Evolutionary conservation across 64 coral and sea anemone species (phyloP).

Genomic region (Dendrophyllia cribrosa): DNA sequence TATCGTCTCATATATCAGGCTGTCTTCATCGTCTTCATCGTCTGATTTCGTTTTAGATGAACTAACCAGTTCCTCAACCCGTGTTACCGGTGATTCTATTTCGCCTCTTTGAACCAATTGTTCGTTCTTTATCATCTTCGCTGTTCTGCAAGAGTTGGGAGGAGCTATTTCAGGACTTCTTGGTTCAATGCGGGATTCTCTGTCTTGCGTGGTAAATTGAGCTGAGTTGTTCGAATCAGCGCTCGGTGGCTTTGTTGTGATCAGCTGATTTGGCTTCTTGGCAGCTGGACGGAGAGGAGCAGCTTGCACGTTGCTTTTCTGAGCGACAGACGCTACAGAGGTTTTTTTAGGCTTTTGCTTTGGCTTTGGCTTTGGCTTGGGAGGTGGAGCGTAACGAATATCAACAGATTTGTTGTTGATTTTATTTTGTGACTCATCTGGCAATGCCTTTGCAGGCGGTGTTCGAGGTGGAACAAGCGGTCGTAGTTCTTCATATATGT

Average conservation of each 20-base stretch:
- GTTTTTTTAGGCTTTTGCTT: not conserved
- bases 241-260: not conserved
- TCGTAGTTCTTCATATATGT: not conserved
- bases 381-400: not conserved
- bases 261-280: not conserved
- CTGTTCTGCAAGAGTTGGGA: no score
- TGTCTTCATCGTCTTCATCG: no score
- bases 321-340: not conserved
- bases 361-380: not conserved
- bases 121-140: no score
- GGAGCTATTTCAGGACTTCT: no score
- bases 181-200: no score
- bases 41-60: no score
- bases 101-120: no score
- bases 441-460: not conserved
- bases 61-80: no score
- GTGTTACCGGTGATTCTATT: no score
- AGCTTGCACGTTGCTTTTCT: not conserved
- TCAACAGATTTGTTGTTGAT: not conserved
- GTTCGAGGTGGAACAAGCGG: constrained; percentile 13
- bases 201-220: not conserved
- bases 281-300: not conserved
- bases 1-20: no score
- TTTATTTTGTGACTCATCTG: not conserved
- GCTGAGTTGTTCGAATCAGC: not conserved